These are phyloP conservation scores for Leucozona laternaria DNA, from an alignment of 2,888 invertebrate species.

Conservation along the genomic window DNA sequence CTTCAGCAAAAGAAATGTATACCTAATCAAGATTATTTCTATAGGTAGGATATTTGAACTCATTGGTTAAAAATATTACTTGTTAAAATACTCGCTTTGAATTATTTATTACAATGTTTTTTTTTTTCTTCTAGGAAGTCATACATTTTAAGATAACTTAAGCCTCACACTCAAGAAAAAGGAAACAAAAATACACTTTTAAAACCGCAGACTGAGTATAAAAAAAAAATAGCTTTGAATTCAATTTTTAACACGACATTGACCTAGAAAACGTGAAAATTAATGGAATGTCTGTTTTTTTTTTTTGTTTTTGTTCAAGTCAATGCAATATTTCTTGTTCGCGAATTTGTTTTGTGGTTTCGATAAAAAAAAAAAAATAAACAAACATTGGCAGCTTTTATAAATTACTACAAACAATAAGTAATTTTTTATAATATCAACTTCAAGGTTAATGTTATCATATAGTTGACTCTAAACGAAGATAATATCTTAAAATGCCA, in stretches of 20 bases:
- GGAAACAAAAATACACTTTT: no score
- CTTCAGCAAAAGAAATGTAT: no score
- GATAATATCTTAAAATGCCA: not conserved
- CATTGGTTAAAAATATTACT: no score
- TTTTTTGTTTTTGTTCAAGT: not conserved
- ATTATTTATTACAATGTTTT: no score
- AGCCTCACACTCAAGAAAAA: no score
- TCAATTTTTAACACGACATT: conserved; percentile 4
- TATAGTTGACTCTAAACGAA: not conserved
- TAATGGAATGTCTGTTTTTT: not conserved
- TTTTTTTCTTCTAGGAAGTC: no score
- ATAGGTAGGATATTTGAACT: no score
- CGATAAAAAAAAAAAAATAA: conserved; percentile 7
- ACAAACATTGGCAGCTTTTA: not conserved
- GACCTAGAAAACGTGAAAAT: not conserved
- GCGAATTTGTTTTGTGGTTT: not conserved
- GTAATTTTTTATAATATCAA: not conserved
- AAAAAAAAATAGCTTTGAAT: no score
- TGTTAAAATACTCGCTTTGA: no score
- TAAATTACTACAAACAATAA: not conserved
- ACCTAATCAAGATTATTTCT: no score
- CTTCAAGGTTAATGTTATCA: conserved; percentile 10
- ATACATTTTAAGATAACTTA: no score
- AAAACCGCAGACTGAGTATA: no score
- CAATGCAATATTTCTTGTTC: not conserved